These are phyloP conservation scores for Margarornis squamiger DNA, from an alignment of 2,797 vertebrate species.

Conservation along the genomic window DNA sequence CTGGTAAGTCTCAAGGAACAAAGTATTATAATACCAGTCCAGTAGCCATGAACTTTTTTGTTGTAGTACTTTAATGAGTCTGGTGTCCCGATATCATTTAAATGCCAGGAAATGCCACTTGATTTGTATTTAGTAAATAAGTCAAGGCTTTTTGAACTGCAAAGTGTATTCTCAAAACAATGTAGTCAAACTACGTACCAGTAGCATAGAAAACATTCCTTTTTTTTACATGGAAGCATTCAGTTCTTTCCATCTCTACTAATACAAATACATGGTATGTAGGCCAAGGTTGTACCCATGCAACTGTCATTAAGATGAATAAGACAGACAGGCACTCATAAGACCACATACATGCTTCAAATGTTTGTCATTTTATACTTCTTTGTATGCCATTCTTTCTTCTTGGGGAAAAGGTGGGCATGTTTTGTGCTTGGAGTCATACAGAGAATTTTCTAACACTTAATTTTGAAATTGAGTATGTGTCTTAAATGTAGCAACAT, in stretches of 20 bases:
- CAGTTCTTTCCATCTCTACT: not conserved
- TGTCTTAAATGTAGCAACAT: not conserved
- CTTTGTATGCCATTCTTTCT: not conserved
- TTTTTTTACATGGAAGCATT: not conserved
- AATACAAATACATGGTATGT: not conserved
- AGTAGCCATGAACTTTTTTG: slow-evolving; percentile 44
- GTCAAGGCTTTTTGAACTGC: slow-evolving; percentile 20
- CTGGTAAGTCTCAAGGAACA: slow-evolving; percentile 86
- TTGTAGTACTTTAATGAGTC: slow-evolving; percentile 6
- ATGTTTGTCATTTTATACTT: not conserved
- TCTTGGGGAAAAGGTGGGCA: not conserved
- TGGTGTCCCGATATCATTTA: not conserved
- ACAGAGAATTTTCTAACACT: not conserved
- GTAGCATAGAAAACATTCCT: not conserved
- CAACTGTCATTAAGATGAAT: not conserved
- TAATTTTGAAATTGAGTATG: not conserved
- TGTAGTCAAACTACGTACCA: not conserved
- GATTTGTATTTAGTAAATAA: not conserved
- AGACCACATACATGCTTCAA: not conserved
- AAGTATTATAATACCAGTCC: slow-evolving; percentile 47
- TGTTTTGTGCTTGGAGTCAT: not conserved
- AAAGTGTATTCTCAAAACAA: not conserved
- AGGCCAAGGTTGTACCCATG: not conserved
- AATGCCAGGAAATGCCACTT: not conserved
- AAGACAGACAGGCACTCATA: not conserved